phyloP scores from a whole-genome alignment of 2,888 invertebrate genomes.

The Folsomia candida region DNA sequence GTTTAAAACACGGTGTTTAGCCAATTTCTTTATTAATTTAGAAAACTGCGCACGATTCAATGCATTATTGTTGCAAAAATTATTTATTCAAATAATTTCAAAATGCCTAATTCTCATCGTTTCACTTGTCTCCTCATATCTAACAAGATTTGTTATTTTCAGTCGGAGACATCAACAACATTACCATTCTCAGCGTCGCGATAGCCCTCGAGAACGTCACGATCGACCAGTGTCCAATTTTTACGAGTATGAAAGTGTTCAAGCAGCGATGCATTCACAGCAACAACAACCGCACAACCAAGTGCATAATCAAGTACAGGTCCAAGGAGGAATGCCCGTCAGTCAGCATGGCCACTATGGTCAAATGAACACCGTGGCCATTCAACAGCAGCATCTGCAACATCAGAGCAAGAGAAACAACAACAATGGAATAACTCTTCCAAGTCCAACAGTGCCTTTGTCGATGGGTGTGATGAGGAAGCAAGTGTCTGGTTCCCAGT shows the following conservation, averaged over 20 bases:
- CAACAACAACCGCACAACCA: constrained; percentile 23
- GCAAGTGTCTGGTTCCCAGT: constrained; percentile 45
- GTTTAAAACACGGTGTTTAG: too few species aligned
- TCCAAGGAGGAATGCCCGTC: constrained; percentile 21
- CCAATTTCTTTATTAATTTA: too few species aligned
- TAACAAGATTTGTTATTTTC: constrained; percentile 13
- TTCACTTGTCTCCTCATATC: too few species aligned
- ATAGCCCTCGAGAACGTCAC: constrained; percentile 59
- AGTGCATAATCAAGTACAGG: constrained; percentile 17
- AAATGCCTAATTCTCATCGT: too few species aligned
- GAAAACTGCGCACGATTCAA: too few species aligned
- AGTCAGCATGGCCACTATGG: constrained; percentile 11
- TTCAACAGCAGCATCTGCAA: constrained; percentile 9
- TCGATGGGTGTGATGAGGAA: constrained; percentile 29
- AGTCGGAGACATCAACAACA: constrained; percentile 66
- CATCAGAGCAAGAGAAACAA: constrained; percentile 14
- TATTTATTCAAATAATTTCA: too few species aligned
- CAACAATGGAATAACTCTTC: constrained; percentile 49
- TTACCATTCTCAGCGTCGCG: constrained; percentile 63
- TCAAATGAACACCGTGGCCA: constrained; percentile 22
- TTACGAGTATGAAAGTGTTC: constrained; percentile 77
- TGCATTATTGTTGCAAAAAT: too few species aligned
- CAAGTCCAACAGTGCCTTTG: constrained; percentile 46
- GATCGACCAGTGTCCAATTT: constrained; percentile 75
- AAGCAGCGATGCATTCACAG: constrained; percentile 42